Evolutionary conservation across 2,797 vertebrate genomes (phyloP).

Genomic region (Falco berigora): DNA sequence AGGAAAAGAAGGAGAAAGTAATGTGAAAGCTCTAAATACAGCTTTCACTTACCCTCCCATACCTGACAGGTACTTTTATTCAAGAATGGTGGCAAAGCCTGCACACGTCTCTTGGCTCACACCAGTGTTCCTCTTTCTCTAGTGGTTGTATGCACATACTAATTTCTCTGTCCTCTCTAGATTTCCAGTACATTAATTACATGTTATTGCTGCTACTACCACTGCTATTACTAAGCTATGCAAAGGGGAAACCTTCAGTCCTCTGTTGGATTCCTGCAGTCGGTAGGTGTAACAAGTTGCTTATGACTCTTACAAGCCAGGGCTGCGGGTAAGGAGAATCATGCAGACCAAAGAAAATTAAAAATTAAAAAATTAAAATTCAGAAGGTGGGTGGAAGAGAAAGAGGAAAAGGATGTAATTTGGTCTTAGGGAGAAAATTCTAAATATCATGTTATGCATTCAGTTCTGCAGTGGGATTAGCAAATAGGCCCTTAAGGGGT

Average conservation of each 20-base stretch:
- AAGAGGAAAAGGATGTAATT: neutral
- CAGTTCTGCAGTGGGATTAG: neutral
- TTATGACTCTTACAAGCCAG: neutral
- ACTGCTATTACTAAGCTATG: conserved; percentile 19
- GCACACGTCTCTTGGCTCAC: neutral
- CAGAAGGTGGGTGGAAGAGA: neutral
- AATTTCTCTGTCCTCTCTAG: neutral
- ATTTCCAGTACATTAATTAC: conserved; percentile 35
- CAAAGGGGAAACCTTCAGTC: neutral
- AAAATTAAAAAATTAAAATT: neutral
- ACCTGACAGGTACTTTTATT: neutral
- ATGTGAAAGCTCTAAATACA: neutral
- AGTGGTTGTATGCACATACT: neutral
- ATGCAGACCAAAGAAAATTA: neutral
- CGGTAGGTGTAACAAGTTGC: neutral
- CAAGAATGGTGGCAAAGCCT: neutral
- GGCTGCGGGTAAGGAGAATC: neutral
- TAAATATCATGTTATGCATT: neutral
- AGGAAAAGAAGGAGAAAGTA: neutral
- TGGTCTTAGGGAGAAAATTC: neutral
- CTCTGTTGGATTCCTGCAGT: neutral
- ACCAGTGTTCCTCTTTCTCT: neutral
- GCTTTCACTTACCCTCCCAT: neutral
- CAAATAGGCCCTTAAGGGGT: neutral
- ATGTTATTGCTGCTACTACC: conserved; percentile 9